A percentile compares a stretch with the other conserved stretches of the same genome.
phyloP scores from a whole-genome alignment of 2,888 invertebrate species.

The Phengaris arion region DNA sequence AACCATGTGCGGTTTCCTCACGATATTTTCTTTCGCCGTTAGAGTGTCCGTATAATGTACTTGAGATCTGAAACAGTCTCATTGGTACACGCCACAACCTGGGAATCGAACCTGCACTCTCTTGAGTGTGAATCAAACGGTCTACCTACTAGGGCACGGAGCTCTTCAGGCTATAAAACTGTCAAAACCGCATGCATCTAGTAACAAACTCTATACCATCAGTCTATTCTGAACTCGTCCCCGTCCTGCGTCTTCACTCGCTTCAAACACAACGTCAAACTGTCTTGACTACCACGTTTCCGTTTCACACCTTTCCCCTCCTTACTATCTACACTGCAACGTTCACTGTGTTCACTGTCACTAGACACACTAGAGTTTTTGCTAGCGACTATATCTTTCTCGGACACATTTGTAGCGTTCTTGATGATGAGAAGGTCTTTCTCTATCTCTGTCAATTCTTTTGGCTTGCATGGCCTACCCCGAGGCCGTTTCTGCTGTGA shows the following conservation, averaged over 20 bases:
- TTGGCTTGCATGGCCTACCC: conserved; percentile 56
- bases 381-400: neutral
- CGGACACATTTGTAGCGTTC: conserved; percentile 53
- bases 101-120: too few species aligned
- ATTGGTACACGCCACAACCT: too few species aligned
- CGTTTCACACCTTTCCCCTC: conserved; percentile 51
- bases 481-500: conserved; percentile 53
- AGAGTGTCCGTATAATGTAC: too few species aligned
- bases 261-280: conserved; percentile 8
- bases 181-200: conserved; percentile 1
- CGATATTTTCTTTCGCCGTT: too few species aligned
- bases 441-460: conserved; percentile 66
- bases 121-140: too few species aligned
- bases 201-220: conserved; percentile 12
- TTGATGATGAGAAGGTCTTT: conserved; percentile 69
- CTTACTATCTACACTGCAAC: conserved; percentile 48
- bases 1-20: too few species aligned
- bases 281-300: conserved; percentile 42
- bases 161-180: too few species aligned
- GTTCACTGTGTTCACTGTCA: conserved; percentile 53
- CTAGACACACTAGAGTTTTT: conserved; percentile 47
- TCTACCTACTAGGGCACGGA: too few species aligned
- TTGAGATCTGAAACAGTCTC: too few species aligned
- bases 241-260: neutral
- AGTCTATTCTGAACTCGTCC: conserved; percentile 25